These are phyloP conservation scores for Steinernema hermaphroditum DNA, from an alignment of 2,888 invertebrate species.

Conservation along the genomic window DNA sequence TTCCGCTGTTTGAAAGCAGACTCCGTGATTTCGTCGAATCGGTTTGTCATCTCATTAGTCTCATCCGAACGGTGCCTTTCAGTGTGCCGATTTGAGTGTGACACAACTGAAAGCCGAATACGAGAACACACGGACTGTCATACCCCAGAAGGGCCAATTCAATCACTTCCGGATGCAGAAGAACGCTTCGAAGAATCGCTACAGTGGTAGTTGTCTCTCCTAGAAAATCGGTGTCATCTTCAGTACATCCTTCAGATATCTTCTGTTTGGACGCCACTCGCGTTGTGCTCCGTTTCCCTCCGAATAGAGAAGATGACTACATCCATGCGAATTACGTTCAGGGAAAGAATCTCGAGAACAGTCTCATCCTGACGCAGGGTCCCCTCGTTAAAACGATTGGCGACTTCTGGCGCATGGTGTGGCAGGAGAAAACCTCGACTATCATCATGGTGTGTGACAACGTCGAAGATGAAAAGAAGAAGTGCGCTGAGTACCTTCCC, in stretches of 20 bases:
- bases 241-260: slow-evolving; percentile 34
- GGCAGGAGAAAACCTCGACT: slow-evolving; percentile 30
- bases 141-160: background rate
- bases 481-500: slow-evolving; percentile 33
- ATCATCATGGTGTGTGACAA: slow-evolving; percentile 33
- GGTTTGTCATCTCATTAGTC: background rate
- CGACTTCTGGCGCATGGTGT: slow-evolving; percentile 32
- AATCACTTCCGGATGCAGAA: background rate
- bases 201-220: background rate
- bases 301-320: slow-evolving; percentile 11
- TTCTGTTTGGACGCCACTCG: slow-evolving; percentile 26
- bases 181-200: background rate
- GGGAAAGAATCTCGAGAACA: background rate
- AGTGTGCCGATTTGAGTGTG: background rate
- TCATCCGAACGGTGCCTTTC: background rate
- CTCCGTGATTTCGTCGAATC: background rate
- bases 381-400: slow-evolving; percentile 22
- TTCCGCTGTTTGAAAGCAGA: background rate
- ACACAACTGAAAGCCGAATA: background rate
- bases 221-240: background rate
- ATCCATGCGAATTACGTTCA: slow-evolving; percentile 34
- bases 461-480: slow-evolving; percentile 33
- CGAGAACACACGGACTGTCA: background rate
- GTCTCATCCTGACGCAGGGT: slow-evolving; percentile 28
- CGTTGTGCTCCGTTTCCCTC: slow-evolving; percentile 15